These are phyloP conservation scores for Octomys mimax DNA, from an alignment of 2,797 vertebrate genomes.

Conservation along the genomic window DNA sequence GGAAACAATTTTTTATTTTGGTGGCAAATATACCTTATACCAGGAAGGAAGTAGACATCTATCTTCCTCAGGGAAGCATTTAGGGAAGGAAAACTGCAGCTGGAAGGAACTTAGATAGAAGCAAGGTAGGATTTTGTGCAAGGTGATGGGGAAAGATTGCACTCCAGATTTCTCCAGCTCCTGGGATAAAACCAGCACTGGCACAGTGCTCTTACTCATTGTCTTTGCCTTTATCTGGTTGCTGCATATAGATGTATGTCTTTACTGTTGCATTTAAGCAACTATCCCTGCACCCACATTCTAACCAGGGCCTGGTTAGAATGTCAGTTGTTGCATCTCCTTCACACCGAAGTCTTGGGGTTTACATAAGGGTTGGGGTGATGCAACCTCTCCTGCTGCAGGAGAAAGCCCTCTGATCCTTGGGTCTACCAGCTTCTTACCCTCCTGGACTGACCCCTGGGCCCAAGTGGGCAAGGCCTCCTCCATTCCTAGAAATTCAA, in stretches of 20 bases:
- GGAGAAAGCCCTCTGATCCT: neutral
- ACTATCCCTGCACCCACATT: too few species aligned
- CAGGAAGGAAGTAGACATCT: neutral
- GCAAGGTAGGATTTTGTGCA: neutral
- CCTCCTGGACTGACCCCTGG: neutral
- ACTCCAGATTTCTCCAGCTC: neutral
- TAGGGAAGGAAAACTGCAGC: neutral
- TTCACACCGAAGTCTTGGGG: neutral
- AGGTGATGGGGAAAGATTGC: neutral
- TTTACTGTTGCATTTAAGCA: neutral
- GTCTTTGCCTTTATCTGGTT: neutral
- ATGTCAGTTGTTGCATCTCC: neutral
- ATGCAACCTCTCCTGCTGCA: neutral
- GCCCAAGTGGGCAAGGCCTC: neutral
- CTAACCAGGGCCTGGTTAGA: neutral
- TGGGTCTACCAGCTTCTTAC: neutral
- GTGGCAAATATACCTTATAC: neutral
- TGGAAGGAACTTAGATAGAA: neutral
- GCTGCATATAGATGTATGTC: neutral
- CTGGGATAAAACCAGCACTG: neutral
- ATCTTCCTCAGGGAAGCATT: neutral
- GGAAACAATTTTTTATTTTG: neutral
- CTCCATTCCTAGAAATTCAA: slow-evolving; percentile 6
- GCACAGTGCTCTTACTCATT: neutral
- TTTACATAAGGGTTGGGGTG: neutral